Conservation (phyloP, 2,888 invertebrate genomes). For the Adelphocoris suturalis region DNA sequence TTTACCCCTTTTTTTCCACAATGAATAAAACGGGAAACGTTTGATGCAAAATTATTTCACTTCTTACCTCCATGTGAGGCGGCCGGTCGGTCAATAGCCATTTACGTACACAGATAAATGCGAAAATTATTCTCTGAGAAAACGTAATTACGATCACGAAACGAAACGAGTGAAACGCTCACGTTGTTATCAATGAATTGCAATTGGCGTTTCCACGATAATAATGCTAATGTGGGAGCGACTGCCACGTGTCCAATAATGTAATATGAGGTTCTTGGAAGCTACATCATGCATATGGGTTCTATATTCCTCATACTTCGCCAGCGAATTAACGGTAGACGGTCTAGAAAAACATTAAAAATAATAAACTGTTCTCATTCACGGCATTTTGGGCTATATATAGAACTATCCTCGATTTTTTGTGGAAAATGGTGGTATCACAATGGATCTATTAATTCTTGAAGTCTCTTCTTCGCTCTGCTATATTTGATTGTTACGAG, state of each 20-base stretch:
- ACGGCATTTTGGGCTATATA: too few species aligned
- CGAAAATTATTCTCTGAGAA: neutral
- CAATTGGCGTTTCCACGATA: conserved; percentile 16
- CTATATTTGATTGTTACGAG: too few species aligned
- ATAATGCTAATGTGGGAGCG: conserved; percentile 11
- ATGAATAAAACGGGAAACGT: too few species aligned
- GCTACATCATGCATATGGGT: neutral
- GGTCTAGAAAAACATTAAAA: neutral
- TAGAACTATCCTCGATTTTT: too few species aligned
- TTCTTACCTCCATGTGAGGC: neutral
- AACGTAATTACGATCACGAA: conserved; percentile 6
- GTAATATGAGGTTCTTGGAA: neutral
- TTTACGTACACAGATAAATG: neutral
- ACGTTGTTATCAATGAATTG: conserved; percentile 24
- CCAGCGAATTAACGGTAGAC: neutral
- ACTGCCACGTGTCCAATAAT: neutral
- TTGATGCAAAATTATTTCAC: too few species aligned
- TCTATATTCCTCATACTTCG: too few species aligned
- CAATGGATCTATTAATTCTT: too few species aligned
- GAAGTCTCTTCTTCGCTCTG: too few species aligned
- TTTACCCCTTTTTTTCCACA: too few species aligned
- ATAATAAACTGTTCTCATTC: neutral
- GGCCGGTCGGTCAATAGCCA: neutral
- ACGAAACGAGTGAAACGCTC: neutral
- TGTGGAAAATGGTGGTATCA: too few species aligned